Evolutionary conservation across 2,113 vertebrate genomes (phyloP).

Genomic region (Panthera uncia): DNA sequence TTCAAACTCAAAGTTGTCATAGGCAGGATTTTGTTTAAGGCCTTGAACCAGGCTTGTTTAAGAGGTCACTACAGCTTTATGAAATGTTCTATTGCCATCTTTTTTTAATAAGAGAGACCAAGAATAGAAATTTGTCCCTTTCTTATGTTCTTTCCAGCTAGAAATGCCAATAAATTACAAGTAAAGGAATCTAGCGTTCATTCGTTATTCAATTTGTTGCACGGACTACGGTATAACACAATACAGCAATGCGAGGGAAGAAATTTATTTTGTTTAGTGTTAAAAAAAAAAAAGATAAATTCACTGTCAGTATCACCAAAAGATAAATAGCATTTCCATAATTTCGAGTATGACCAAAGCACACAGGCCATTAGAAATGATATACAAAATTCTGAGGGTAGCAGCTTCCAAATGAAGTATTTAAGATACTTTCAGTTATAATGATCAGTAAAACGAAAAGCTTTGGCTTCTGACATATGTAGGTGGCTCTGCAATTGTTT

Average conservation of each 20-base stretch:
- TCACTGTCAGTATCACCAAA: conserved; percentile 65
- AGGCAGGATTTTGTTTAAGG: not conserved
- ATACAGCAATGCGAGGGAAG: conserved; percentile 38
- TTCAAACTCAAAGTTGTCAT: not conserved
- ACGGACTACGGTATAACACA: not conserved
- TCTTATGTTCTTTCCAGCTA: not conserved
- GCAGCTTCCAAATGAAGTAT: conserved; percentile 47
- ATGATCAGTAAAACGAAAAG: conserved; percentile 89
- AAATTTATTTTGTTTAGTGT: conserved; percentile 69
- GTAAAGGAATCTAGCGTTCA: not conserved
- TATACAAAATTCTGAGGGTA: conserved; percentile 54
- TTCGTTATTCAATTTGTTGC: not conserved
- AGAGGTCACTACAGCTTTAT: not conserved
- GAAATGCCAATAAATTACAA: conserved; percentile 3
- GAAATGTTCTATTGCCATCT: not conserved
- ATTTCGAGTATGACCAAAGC: conserved; percentile 67
- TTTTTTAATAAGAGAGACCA: not conserved
- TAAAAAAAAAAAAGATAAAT: conserved; percentile 69
- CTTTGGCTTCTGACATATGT: conserved; percentile 85
- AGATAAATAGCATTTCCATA: conserved; percentile 60
- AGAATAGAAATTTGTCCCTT: not conserved
- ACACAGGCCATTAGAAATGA: conserved; percentile 57
- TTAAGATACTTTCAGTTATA: conserved; percentile 84
- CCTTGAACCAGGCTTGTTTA: not conserved
- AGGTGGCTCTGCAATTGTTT: conserved; percentile 88